These are phyloP conservation scores for Solenopsis invicta DNA, from an alignment of 1,140 invertebrate species.

Conservation along the genomic window DNA sequence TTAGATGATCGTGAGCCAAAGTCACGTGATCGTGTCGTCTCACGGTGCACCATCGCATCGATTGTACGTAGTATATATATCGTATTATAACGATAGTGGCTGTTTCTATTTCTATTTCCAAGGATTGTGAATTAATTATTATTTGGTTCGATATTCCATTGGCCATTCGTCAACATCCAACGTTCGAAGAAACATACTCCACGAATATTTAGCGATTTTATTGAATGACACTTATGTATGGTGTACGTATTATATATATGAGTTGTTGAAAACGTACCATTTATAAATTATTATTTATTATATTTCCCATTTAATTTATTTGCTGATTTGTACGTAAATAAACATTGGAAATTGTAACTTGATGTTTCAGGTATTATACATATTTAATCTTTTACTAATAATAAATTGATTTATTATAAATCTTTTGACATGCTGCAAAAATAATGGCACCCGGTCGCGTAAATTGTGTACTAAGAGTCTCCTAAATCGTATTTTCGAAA, in stretches of 20 bases:
- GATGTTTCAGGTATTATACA: no score
- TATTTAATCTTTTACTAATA: no score
- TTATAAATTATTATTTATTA: no score
- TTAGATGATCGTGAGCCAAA: not conserved
- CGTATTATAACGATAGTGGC: not conserved
- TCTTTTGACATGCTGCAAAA: no score
- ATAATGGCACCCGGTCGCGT: no score
- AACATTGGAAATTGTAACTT: no score
- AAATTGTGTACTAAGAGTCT: no score
- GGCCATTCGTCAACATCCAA: conserved; percentile 73
- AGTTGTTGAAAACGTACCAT: no score
- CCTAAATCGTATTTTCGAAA: no score
- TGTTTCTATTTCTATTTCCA: conserved; percentile 80
- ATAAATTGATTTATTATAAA: no score
- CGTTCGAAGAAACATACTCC: conserved; percentile 72
- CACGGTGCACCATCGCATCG: conserved; percentile 46
- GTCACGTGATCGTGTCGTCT: conserved; percentile 37
- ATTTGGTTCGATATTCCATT: conserved; percentile 79
- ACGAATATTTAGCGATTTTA: conserved; percentile 67
- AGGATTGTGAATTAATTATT: conserved; percentile 82
- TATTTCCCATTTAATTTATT: no score
- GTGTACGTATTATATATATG: not conserved
- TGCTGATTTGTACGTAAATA: no score
- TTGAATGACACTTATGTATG: not conserved
- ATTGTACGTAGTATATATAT: not conserved